These are phyloP conservation scores for Calliphora vomitoria DNA, from an alignment of 2,888 invertebrate genomes.

Conservation along the genomic window DNA sequence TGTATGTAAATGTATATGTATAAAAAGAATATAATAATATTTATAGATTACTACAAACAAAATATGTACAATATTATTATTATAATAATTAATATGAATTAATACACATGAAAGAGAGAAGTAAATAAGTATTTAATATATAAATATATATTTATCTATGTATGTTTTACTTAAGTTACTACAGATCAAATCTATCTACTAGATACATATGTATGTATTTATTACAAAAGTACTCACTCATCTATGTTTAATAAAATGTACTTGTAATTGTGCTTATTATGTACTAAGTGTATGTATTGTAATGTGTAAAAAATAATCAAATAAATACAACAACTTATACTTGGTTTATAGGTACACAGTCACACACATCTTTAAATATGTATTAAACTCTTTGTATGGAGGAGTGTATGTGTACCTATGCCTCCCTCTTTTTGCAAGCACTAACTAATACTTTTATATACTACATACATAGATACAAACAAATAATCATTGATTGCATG, in stretches of 20 bases:
- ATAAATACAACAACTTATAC: too few species aligned
- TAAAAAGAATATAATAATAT: conserved; percentile 15
- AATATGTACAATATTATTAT: conserved; percentile 51
- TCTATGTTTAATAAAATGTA: conserved; percentile 9
- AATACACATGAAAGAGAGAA: conserved; percentile 40
- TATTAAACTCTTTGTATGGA: background rate
- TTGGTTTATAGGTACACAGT: background rate
- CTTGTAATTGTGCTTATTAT: background rate
- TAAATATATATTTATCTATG: background rate
- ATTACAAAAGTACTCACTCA: conserved; percentile 14
- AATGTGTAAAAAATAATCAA: too few species aligned
- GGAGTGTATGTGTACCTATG: background rate
- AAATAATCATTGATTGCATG: background rate
- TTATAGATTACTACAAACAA: conserved; percentile 13
- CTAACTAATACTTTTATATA: background rate
- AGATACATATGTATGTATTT: background rate
- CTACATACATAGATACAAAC: conserved; percentile 2
- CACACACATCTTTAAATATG: background rate
- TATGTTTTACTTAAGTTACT: conserved; percentile 62
- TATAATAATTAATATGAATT: conserved; percentile 13
- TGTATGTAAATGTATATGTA: conserved; percentile 54
- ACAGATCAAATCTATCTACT: conserved; percentile 52
- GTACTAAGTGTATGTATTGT: too few species aligned
- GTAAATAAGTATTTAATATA: conserved; percentile 18
- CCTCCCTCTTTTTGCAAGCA: background rate